Conservation (phyloP, 2,888 invertebrate genomes). For the Rotaria sp. region DNA sequence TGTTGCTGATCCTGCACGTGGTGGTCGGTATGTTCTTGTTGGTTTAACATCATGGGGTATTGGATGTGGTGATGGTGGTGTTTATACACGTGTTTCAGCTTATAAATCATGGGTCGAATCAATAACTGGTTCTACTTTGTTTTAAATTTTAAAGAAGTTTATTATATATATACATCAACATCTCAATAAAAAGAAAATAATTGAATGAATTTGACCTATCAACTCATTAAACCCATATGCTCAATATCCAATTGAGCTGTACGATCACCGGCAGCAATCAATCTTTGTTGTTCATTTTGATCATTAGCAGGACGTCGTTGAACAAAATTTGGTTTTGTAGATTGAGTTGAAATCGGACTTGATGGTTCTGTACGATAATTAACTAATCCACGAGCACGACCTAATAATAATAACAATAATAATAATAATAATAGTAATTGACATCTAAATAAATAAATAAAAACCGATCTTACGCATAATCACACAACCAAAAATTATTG, state of each 20-base stretch:
- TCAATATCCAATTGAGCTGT: not conserved
- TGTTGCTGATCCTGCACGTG: not conserved
- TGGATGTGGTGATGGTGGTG: slow-evolving; percentile 22
- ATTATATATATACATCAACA: not conserved
- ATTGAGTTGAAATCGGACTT: not conserved
- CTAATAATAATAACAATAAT: not conserved
- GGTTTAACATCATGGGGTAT: slow-evolving; percentile 11
- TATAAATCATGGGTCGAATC: not conserved
- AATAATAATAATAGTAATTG: not conserved
- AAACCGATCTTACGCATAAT: not conserved
- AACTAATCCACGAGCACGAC: not conserved
- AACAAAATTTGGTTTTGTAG: no score
- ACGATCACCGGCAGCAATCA: not conserved
- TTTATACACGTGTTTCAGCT: slow-evolving; percentile 4
- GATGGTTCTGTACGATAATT: not conserved
- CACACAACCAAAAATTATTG: not conserved
- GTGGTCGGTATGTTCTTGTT: not conserved
- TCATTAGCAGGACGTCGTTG: not conserved
- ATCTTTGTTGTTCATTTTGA: not conserved
- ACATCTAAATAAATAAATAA: not conserved
- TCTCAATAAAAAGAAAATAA: not conserved
- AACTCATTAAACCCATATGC: not conserved
- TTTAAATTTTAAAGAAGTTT: not conserved
- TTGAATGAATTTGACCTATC: not conserved
- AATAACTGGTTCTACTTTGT: not conserved